Percentiles rank a stretch among this genome's conserved stretches.
These are phyloP conservation scores for Herpailurus yagouaroundi DNA, from an alignment of 2,113 vertebrate species.

Conservation along the genomic window DNA sequence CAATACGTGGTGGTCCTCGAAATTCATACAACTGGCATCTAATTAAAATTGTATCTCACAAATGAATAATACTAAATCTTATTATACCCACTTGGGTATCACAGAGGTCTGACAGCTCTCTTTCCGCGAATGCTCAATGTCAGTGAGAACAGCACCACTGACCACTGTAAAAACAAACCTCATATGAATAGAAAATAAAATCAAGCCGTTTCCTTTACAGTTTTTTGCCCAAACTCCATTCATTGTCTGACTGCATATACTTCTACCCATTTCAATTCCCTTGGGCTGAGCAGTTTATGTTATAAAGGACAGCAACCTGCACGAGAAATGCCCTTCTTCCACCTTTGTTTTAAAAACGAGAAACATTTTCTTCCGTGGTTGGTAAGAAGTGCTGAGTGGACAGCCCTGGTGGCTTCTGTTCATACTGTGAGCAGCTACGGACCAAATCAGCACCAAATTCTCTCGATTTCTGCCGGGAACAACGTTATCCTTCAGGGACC, in stretches of 20 bases:
- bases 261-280: conserved; percentile 57
- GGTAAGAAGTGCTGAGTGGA: conserved; percentile 73
- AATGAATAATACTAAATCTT: conserved; percentile 36
- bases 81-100: not conserved
- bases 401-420: conserved; percentile 61
- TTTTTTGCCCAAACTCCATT: conserved; percentile 29
- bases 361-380: not conserved
- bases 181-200: not conserved
- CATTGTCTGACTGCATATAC: conserved; percentile 48
- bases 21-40: not conserved
- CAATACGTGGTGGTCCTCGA: conserved; percentile 4
- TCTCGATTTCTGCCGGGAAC: conserved; percentile 60
- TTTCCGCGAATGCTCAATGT: not conserved
- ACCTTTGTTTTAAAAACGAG: conserved; percentile 57
- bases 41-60: conserved; percentile 46
- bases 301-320: conserved; percentile 53
- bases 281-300: conserved; percentile 57
- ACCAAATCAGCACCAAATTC: conserved; percentile 56
- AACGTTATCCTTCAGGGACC: conserved; percentile 51
- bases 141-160: not conserved
- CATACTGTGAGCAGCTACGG: conserved; percentile 14
- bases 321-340: conserved; percentile 63
- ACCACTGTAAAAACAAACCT: conserved; percentile 32
- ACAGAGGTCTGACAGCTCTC: not conserved
- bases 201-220: conserved; percentile 35